Evolutionary conservation across 2,113 vertebrate genomes (phyloP).

Genomic region (Myiozetetes cayanensis): DNA sequence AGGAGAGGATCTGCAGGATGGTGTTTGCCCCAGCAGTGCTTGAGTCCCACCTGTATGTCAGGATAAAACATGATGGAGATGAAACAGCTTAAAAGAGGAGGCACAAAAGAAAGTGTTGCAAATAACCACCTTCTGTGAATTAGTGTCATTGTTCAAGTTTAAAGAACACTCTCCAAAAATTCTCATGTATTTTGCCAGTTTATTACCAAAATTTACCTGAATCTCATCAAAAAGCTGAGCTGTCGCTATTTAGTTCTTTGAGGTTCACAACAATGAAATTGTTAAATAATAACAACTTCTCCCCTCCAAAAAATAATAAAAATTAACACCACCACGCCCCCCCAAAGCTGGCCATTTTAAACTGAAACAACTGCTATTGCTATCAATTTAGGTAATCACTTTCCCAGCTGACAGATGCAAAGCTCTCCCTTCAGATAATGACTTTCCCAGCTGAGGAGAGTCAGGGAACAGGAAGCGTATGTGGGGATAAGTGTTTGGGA

Average conservation of each 20-base stretch:
- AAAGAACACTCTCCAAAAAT: background rate
- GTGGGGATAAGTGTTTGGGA: conserved; percentile 61
- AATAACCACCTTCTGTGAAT: background rate
- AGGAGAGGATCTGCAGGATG: background rate
- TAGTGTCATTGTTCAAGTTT: background rate
- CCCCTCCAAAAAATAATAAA: background rate
- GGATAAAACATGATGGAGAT: background rate
- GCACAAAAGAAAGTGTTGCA: background rate
- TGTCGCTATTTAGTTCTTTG: background rate
- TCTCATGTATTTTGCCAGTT: background rate
- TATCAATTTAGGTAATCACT: conserved; percentile 69
- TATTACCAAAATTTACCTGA: background rate
- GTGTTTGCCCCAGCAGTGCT: background rate
- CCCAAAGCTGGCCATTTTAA: conserved; percentile 24
- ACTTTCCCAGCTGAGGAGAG: conserved; percentile 65
- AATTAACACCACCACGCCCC: background rate
- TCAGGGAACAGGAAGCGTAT: conserved; percentile 63
- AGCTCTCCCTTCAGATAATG: conserved; percentile 64
- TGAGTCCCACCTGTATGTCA: background rate
- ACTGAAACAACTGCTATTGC: conserved; percentile 63
- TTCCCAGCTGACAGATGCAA: conserved; percentile 72
- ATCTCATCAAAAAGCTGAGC: background rate
- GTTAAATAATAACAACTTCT: background rate
- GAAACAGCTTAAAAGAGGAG: background rate
- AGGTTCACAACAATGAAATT: background rate